Base-by-base conservation (phyloP, 2,888 invertebrate genomes). In the Ormyrus pomaceus region DNA sequence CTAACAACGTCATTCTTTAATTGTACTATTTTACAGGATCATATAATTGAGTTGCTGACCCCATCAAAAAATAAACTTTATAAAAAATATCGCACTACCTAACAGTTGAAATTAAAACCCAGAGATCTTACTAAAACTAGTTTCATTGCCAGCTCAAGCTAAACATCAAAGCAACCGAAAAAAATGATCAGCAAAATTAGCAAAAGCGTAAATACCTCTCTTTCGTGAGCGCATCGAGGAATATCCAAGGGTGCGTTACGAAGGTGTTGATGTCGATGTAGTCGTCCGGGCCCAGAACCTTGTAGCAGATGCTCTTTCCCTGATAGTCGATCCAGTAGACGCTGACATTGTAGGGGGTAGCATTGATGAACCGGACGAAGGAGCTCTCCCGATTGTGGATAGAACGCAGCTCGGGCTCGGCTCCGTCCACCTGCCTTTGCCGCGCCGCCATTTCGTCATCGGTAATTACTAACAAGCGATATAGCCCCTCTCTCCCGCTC, bases 191-290 rank as follows among this genome's bases (percentile, higher is more conserved):
- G 3, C 34, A 34, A 34, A 34, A 34, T 34, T 34, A 34, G 3
- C 3, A 34, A 45, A 58, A 11, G 34, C 10, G 10, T 61, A 4
- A 19, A 59, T 50, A 90, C 90, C 93, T 92, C 85, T 96, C 96
- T 69, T 93, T 93, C 0, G 95, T 95, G 0, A 92, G 90, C 0
- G 92, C 91, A 88, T 96, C 96, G 0, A 94, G 92, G 87, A 96
- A 97, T 82, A 96, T 94, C 97, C 97, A 97, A 0, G 96, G 96
- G 91, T 97, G 97, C 0, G 95, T 94, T 11, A 94, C 93, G 88
- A 92, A 97, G 0, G 97, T 95, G 85, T 95, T 95, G 0, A 96
- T 92, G 85, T 95, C 94, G 72, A 93, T 91, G 85, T 90, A 92
- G 5, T 92, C 91, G 0, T 91, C 91, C 0, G 94, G 92, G 0